Base-by-base conservation (phyloP, 2,797 vertebrate species). In the Brachyrhaphis roseni region DNA sequence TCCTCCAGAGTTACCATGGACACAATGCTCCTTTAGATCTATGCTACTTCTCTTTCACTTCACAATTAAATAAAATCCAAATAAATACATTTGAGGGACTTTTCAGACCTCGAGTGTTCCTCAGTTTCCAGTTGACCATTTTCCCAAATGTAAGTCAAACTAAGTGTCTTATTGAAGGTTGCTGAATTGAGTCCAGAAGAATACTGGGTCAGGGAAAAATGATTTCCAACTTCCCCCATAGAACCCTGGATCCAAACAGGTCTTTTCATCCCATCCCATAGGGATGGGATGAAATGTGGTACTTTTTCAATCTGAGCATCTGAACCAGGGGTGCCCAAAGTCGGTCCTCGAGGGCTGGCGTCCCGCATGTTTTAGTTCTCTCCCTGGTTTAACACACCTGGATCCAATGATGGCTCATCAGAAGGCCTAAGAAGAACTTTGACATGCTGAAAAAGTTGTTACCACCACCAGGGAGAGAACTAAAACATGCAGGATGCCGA, bases 121-220 rank as follows among this genome's bases (percentile, higher is more conserved):
- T 75, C 75, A 75, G 47, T 71, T 78, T 84, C 81, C 81, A 79
- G 76, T 73, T 78, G 70, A 79, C 81, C 49, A 86, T 78, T 66
- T 68, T 57, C 10, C 79, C 74, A 85, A 68, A 84, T 74, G 72
- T 59, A 57, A 74, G 39, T 26, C 72, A 62, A 72, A 43, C 36
- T 72, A 81, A 51, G n/a, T 16, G 5, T 2, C 28, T 34, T 34
- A 8, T 62, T 62, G 59, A 62, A 18, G 4, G 59, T 18, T 26
- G 26, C 11, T 55, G 26, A 28, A 4, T n/a, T 36, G 59, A 64
- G 3, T 20, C 12, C 59, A 3, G 31, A 18, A 18, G 59, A 36
- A 18, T 18, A 18, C 8, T 16, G 59, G 8, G 16, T 3, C 31
- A 36, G 31, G 7, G 59, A 36, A 16, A 8, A 64, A 18, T 36